phyloP scores from a whole-genome alignment of 1,140 invertebrate genomes.

The Lineus longissimus region DNA sequence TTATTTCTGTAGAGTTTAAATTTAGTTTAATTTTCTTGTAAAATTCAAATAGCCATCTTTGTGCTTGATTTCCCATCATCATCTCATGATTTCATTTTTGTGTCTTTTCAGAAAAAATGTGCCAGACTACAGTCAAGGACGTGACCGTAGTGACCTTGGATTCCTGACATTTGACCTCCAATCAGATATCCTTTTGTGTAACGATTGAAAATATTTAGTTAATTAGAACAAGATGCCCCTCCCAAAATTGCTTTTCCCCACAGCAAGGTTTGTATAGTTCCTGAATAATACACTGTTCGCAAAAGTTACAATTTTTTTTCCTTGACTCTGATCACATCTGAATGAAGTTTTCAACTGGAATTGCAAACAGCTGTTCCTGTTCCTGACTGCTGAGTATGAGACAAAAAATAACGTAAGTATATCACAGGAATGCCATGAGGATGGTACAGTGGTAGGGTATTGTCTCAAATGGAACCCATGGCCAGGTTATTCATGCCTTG shows the following conservation, averaged over 20 bases:
- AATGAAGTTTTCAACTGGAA: slow-evolving; percentile 97
- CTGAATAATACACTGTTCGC: too few relatives aligned
- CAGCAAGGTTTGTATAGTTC: too few relatives aligned
- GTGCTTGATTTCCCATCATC: too few relatives aligned
- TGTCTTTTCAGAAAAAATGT: slow-evolving; percentile 72
- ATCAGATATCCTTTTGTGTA: slow-evolving; percentile 65
- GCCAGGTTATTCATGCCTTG: too few relatives aligned
- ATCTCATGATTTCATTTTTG: not conserved
- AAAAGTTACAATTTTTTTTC: slow-evolving; percentile 52
- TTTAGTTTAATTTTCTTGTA: too few relatives aligned
- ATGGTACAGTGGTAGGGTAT: too few relatives aligned
- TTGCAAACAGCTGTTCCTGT: slow-evolving; percentile 96
- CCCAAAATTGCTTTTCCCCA: too few relatives aligned
- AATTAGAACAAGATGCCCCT: too few relatives aligned
- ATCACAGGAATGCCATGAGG: too few relatives aligned
- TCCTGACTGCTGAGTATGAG: slow-evolving; percentile 92
- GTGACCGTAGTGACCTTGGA: slow-evolving; percentile 93
- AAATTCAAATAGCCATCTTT: too few relatives aligned
- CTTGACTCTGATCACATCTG: slow-evolving; percentile 60
- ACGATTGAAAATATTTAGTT: not conserved
- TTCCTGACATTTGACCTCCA: slow-evolving; percentile 92
- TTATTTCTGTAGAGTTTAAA: too few relatives aligned
- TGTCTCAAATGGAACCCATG: too few relatives aligned
- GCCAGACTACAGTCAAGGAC: slow-evolving; percentile 87
- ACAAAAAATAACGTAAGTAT: slow-evolving; percentile 75